These are phyloP conservation scores for Poeciliopsis gracilis DNA, from an alignment of 2,797 vertebrate species.

Conservation along the genomic window DNA sequence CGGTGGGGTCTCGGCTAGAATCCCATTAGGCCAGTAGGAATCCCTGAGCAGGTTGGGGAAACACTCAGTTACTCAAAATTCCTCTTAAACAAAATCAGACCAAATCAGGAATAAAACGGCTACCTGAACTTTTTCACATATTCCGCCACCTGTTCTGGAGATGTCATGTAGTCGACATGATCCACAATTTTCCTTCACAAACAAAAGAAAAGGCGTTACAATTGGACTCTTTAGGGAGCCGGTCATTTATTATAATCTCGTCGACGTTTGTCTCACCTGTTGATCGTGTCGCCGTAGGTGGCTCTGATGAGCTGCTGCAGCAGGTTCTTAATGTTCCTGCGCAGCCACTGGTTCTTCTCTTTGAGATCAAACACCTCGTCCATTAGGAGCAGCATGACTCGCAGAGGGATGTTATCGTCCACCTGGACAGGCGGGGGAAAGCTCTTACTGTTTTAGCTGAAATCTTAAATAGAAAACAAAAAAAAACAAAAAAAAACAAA, in stretches of 20 bases:
- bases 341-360: conserved; percentile 97
- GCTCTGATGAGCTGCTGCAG: conserved; percentile 96
- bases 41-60: conserved; percentile 79
- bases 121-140: conserved; percentile 98
- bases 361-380: conserved; percentile 98
- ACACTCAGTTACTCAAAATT: conserved; percentile 7
- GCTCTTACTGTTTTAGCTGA: not conserved
- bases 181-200: conserved; percentile 96
- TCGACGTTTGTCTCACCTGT: conserved; percentile 80
- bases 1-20: conserved; percentile 93
- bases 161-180: conserved; percentile 97
- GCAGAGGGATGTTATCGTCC: conserved; percentile 95
- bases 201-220: conserved; percentile 38
- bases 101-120: not conserved
- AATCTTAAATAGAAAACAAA: no score
- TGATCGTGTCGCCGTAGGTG: conserved; percentile 96
- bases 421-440: conserved; percentile 77
- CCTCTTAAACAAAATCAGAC: conserved; percentile 12
- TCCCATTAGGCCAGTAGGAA: conserved; percentile 98
- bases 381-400: conserved; percentile 98
- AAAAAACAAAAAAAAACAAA: not conserved
- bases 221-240: not conserved
- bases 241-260: not conserved
- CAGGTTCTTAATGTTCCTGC: conserved; percentile 98
- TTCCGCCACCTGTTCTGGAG: conserved; percentile 97